Percentiles rank a stretch among this genome's conserved stretches.
These are phyloP conservation scores for Microtus pennsylvanicus DNA, from an alignment of 2,113 vertebrate genomes.

Conservation along the genomic window DNA sequence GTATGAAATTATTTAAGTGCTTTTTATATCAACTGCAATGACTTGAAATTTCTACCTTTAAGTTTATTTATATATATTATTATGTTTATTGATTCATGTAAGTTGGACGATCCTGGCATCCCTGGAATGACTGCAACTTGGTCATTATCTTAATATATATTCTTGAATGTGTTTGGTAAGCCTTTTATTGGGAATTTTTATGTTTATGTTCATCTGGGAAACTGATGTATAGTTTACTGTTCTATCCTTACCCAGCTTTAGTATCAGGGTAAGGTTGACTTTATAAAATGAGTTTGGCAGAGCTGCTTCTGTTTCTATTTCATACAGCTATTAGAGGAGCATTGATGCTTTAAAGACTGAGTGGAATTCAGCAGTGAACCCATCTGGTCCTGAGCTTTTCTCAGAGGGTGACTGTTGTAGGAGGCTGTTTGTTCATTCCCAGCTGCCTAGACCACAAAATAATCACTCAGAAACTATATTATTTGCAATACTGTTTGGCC, in stretches of 20 bases:
- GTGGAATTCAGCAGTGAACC: background rate
- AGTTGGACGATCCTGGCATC: background rate
- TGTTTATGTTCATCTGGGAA: background rate
- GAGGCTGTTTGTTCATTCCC: too few species aligned
- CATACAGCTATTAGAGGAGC: background rate
- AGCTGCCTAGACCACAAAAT: too few species aligned
- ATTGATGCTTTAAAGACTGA: background rate
- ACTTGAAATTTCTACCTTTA: background rate
- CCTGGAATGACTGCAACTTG: background rate
- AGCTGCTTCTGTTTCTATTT: background rate
- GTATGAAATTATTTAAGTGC: background rate
- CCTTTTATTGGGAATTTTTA: background rate
- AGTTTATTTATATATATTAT: background rate
- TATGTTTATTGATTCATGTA: background rate
- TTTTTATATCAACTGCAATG: background rate
- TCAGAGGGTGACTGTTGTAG: background rate
- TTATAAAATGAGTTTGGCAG: background rate
- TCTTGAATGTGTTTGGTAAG: background rate
- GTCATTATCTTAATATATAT: background rate
- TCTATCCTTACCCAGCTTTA: background rate
- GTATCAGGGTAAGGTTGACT: background rate
- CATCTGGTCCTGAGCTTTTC: background rate
- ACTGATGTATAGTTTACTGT: background rate
- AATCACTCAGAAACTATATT: too few species aligned
- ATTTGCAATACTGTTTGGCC: too few species aligned